A percentile compares a stretch with the other conserved stretches of the same genome.
Evolutionary conservation across 2,888 invertebrate species (phyloP).

Genomic region (Baccha elongata): DNA sequence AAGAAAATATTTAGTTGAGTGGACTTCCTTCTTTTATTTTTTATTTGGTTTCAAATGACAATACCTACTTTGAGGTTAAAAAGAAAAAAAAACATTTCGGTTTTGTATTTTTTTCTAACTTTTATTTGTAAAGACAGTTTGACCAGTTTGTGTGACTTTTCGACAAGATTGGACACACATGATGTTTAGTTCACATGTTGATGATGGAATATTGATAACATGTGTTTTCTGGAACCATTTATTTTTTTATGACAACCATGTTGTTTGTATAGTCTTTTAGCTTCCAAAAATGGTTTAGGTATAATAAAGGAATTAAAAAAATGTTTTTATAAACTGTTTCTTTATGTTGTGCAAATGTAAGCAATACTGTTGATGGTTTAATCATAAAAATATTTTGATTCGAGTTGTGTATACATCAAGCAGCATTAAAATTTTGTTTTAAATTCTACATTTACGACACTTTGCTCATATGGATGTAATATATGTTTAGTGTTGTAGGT

Average conservation of each 20-base stretch:
- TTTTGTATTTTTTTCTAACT: constrained; percentile 27
- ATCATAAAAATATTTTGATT: not conserved
- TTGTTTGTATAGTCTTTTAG: constrained; percentile 12
- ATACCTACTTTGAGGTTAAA: constrained; percentile 37
- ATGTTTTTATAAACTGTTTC: too few species aligned
- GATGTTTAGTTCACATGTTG: constrained; percentile 55
- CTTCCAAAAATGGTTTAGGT: constrained; percentile 34
- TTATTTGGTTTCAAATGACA: constrained; percentile 65
- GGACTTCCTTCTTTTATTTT: constrained; percentile 67
- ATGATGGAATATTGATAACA: constrained; percentile 48
- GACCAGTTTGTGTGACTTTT: constrained; percentile 68
- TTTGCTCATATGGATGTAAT: too few species aligned
- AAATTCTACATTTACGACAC: too few species aligned
- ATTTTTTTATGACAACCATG: constrained; percentile 11
- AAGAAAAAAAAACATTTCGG: constrained; percentile 14
- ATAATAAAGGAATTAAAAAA: too few species aligned
- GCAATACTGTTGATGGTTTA: not conserved
- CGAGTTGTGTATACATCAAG: too few species aligned
- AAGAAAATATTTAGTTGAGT: constrained; percentile 47
- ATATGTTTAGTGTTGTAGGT: too few species aligned
- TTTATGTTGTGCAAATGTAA: not conserved
- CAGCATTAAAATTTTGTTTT: too few species aligned
- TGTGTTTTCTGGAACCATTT: constrained; percentile 40
- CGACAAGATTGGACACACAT: constrained; percentile 47
- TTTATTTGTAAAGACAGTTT: constrained; percentile 33